These are phyloP conservation scores for Alcedo quadribrachys DNA, from an alignment of 2,797 vertebrate species.

Conservation along the genomic window DNA sequence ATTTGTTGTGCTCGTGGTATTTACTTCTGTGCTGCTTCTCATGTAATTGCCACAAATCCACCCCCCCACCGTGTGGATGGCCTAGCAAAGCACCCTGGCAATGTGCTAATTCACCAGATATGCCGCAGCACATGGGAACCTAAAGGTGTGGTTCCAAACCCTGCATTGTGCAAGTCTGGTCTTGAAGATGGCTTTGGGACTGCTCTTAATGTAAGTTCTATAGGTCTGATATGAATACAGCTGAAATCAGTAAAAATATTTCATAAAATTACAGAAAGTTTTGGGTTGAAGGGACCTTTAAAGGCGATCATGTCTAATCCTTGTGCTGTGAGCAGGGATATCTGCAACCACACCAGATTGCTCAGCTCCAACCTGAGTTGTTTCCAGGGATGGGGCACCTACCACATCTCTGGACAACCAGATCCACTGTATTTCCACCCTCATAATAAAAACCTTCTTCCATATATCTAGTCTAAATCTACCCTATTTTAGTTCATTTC, in stretches of 20 bases:
- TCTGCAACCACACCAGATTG: not conserved
- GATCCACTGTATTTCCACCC: not conserved
- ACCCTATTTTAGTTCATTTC: not conserved
- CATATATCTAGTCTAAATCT: not conserved
- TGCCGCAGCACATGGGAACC: not conserved
- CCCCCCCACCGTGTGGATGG: not conserved
- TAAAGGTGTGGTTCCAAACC: not conserved
- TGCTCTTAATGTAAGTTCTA: not conserved
- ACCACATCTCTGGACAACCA: not conserved
- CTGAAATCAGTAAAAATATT: not conserved
- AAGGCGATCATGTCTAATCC: not conserved
- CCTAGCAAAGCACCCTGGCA: not conserved
- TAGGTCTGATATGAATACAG: not conserved
- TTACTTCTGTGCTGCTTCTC: not conserved
- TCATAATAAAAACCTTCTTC: not conserved
- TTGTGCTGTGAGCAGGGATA: not conserved
- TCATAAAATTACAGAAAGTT: not conserved
- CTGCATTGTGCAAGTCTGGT: not conserved
- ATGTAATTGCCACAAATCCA: not conserved
- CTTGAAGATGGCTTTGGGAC: not conserved
- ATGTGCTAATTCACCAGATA: accelerated
- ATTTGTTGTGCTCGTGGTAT: not conserved
- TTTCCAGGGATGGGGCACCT: not conserved
- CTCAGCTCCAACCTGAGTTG: not conserved
- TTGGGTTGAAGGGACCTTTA: not conserved